Evolutionary conservation across 1,140 invertebrate species (phyloP).

Genomic region (Drosophila burlai): DNA sequence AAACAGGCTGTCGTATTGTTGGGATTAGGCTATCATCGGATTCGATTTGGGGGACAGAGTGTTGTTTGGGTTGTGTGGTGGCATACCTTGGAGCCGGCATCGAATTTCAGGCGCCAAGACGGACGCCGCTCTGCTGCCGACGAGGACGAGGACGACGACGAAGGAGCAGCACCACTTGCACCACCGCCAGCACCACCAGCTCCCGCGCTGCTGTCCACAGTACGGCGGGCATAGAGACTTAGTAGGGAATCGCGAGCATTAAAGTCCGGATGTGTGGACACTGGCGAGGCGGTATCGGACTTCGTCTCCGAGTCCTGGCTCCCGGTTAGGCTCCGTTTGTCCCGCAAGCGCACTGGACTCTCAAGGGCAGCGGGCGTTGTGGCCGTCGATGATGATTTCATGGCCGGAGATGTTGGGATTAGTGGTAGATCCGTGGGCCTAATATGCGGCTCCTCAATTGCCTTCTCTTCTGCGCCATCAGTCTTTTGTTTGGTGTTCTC

Average conservation of each 20-base stretch:
- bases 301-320: constrained; percentile 64
- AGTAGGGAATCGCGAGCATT: constrained; percentile 72
- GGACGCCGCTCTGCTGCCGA: constrained; percentile 90
- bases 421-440: constrained; percentile 66
- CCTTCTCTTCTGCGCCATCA: constrained; percentile 45
- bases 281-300: constrained; percentile 68
- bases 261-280: constrained; percentile 57
- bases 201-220: constrained; percentile 41
- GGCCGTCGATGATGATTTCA: constrained; percentile 38
- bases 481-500: constrained; percentile 60
- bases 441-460: constrained; percentile 4
- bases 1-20: constrained; percentile 38
- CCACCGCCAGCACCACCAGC: constrained; percentile 28
- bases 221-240: constrained; percentile 69
- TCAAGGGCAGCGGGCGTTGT: constrained; percentile 59
- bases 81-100: constrained; percentile 94
- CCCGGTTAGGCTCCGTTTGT: constrained; percentile 65
- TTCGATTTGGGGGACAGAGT: constrained; percentile 40
- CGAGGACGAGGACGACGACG: constrained; percentile 28
- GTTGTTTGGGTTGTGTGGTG: constrained; percentile 50
- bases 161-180: constrained; percentile 27
- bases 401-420: constrained; percentile 21
- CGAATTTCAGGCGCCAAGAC: constrained; percentile 95
- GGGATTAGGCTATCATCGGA: constrained; percentile 30
- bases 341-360: constrained; percentile 81